Percentiles rank a stretch among this genome's conserved stretches.
Evolutionary conservation across 2,797 vertebrate genomes (phyloP).

Genomic region (Cirrhinus molitorella): DNA sequence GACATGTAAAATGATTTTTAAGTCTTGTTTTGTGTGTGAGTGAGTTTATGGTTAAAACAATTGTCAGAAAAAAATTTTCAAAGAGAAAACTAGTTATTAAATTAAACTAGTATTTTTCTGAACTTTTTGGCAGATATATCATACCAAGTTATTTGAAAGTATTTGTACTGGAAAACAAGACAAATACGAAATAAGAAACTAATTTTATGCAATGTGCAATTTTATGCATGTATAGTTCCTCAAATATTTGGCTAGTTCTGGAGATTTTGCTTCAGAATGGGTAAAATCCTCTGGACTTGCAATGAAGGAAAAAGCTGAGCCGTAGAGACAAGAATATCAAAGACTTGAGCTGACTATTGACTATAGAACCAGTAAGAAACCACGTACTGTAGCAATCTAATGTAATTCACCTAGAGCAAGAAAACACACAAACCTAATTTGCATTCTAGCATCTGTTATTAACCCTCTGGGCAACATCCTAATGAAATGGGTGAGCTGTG

Average conservation of each 20-base stretch:
- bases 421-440: background rate
- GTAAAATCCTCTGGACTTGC: background rate
- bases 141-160: too few relatives aligned
- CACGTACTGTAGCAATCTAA: background rate
- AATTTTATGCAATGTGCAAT: background rate
- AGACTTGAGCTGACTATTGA: background rate
- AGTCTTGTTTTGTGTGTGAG: background rate
- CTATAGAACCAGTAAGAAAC: background rate
- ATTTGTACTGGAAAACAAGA: background rate
- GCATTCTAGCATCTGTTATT: slow-evolving; percentile 6
- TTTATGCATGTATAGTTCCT: background rate
- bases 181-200: background rate
- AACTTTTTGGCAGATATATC: background rate
- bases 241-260: background rate
- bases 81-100: background rate
- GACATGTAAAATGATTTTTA: background rate
- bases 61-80: background rate
- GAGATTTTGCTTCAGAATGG: background rate
- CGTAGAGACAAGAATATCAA: background rate
- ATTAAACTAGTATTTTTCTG: background rate
- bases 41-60: background rate
- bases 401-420: background rate
- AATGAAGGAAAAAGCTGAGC: background rate
- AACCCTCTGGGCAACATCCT: background rate
- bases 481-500: background rate